Conservation (phyloP, 1,140 invertebrate genomes). For the Hypsibius dujardini region DNA sequence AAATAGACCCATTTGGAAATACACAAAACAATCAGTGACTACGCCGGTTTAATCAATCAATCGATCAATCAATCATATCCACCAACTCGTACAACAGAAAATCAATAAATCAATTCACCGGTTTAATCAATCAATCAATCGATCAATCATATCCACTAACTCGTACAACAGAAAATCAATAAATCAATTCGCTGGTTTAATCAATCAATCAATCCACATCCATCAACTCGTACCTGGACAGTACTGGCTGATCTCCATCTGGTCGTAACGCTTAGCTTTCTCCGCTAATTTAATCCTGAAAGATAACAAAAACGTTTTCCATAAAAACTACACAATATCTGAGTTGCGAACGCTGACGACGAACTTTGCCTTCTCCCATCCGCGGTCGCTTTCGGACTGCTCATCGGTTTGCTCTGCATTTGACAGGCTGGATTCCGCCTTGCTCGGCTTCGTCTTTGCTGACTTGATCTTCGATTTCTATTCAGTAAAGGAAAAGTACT, state of each 20-base stretch:
- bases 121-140: too few species aligned
- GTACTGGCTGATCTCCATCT: neutral
- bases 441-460: neutral
- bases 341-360: neutral
- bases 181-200: too few species aligned
- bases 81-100: too few species aligned
- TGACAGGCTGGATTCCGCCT: neutral
- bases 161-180: too few species aligned
- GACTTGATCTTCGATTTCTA: neutral
- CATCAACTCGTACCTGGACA: neutral
- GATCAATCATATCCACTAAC: too few species aligned
- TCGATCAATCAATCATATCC: too few species aligned
- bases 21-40: too few species aligned
- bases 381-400: neutral
- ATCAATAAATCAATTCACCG: too few species aligned
- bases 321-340: neutral
- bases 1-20: too few species aligned
- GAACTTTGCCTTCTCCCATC: neutral
- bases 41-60: too few species aligned
- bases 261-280: neutral
- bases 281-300: slow-evolving; percentile 1
- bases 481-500: too few species aligned
- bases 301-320: neutral
- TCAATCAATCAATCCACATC: too few species aligned
- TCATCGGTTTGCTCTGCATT: neutral